phyloP scores from a whole-genome alignment of 35 echinoderm and acorn worm genomes.

The Heliocidaris erythrogramma region DNA sequence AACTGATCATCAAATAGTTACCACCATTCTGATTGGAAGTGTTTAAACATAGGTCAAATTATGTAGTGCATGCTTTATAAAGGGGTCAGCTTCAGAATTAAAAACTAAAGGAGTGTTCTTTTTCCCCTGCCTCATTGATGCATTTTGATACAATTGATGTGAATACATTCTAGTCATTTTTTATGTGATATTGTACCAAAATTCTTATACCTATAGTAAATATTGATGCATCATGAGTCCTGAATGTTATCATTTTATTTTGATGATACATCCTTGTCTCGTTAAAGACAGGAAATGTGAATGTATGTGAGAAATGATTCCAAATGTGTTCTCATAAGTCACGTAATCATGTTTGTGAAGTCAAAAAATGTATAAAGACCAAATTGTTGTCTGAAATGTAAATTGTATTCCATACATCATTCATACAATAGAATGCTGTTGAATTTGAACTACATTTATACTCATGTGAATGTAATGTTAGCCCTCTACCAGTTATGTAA shows the following conservation, averaged over 20 bases:
- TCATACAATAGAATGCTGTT: neutral
- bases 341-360: neutral
- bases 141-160: neutral
- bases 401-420: neutral
- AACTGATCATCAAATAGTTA: neutral
- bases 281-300: neutral
- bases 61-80: neutral
- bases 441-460: neutral
- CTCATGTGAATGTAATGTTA: neutral
- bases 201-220: neutral
- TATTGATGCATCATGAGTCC: neutral
- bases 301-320: slow-evolving; percentile 8
- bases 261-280: neutral
- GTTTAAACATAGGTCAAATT: neutral
- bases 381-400: neutral
- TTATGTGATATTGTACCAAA: neutral
- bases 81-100: neutral
- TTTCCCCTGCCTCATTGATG: neutral
- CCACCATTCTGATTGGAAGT: neutral
- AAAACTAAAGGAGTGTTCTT: neutral
- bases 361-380: neutral
- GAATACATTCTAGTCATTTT: neutral
- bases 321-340: neutral
- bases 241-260: neutral
- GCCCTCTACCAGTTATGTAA: no score